Evolutionary conservation across 2,888 invertebrate genomes (phyloP), one percentile per base, ranked within the genome.

Genomic region (Amblyjoppa fuscipennis): DNA sequence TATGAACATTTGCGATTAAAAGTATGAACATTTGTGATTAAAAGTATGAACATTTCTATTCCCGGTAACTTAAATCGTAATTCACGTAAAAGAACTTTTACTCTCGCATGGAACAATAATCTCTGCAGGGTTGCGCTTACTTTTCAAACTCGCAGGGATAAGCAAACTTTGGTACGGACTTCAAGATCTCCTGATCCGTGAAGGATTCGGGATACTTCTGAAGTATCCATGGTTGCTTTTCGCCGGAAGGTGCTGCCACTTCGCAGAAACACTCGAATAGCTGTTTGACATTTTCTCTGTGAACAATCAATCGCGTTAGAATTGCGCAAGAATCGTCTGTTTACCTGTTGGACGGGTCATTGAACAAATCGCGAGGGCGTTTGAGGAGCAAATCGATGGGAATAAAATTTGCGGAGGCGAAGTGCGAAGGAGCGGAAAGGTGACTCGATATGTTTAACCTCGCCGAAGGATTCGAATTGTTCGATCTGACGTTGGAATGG

Each of bases 141-240:
- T 96, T 96, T 94, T 96, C 96, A 93, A 97, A 96, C 92, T 96
- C 96, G 93, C 97, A 97, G 20, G 98, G 98, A 95, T 98, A 99
- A 90, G 98, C 97, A 95, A 99, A 99, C 95, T 98, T 97, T 66
- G 98, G 98, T 91, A 98, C 97, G 91, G 97, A 96, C 94, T 96
- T 97, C 82, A 99, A 95, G 89, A 98, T 97, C 94, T 98, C 98
- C 94, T 97, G 96, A 95, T 98, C 97, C 92, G 96, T 96, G 94
- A 97, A 98, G 84, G 96, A 95, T 89, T 97, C 97, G 66, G 99
- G 98, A 94, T 97, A 98, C 94, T 97, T 97, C 93, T 97, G 97
- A 69, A 98, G 95, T 90, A 98, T 97, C 95, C 97, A 96, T 83
- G 97, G 96, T 81, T 95, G 94, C 90, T 96, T 95, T 88, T 96